Base-by-base conservation (phyloP, 2,888 invertebrate species). In the Eledona agricola region DNA sequence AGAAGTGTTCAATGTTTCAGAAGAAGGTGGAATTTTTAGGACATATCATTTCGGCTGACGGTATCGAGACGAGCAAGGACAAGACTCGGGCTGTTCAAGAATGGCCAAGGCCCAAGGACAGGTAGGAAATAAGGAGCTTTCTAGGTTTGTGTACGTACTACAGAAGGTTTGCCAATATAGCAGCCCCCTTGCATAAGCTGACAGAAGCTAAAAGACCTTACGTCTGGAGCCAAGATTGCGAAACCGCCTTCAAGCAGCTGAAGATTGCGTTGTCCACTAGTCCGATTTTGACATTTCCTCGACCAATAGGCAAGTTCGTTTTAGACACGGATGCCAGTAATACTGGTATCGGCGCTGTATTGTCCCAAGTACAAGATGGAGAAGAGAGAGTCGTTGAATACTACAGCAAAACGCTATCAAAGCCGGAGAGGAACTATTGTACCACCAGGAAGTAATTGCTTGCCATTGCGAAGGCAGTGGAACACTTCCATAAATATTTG, bases 31-130 rank as follows among this genome's bases (percentile, higher is more conserved):
- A 42, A 25, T 9, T 42, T 6, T 16, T 42, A 20, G 54, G 54
- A 1, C 49, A 49, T 16, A 11, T 49, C 1, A 25, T 54, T n/a
- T 35, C 6, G 7, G 7, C 17, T 6, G 16, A 25, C 13, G 38
- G 29, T 2, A 29, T 54, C 3, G 7, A 10, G 3, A 42, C 54
- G 3, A 35, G 42, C 11, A 11, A 9, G 9, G 47, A 47, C 1
- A 55, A 55, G 15, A 2, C 51, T 9, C 9, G n/a, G 1, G 47
- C 47, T 1, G 37, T 55, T 5, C 25, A 47, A 7, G 16, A 47
- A 1, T 55, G 46, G 16, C 51, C 51, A 5, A 16, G 10, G 6
- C 23, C 59, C 58, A 13, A 63, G 60, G 42, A 13, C 1, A 7
- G 13, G 3, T 51, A 47, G 13, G 17, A 35, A 1, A 4, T 55